Conservation (phyloP, 2,888 invertebrate genomes). For the Cephus rjabovi region DNA sequence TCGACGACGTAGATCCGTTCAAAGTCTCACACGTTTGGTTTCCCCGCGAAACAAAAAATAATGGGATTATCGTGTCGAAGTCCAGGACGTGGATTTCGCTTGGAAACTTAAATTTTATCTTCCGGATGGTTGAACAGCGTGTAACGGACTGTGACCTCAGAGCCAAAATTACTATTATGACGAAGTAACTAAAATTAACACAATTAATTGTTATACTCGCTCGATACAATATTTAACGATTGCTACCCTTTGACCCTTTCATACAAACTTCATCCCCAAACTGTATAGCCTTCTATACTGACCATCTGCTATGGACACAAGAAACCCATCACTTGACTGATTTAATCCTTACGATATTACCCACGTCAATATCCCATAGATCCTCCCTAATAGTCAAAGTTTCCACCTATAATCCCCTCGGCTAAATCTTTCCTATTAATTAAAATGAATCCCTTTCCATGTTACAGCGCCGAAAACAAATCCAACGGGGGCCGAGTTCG, state of each 20-base stretch:
- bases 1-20: background rate
- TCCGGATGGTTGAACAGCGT: background rate
- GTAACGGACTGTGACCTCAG: background rate
- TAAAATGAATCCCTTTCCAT: constrained; percentile 6
- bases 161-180: background rate
- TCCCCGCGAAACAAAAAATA: background rate
- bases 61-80: background rate
- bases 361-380: background rate
- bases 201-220: background rate
- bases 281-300: constrained; percentile 28
- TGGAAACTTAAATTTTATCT: background rate
- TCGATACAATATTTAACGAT: background rate
- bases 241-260: background rate
- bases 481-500: constrained; percentile 50
- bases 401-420: background rate
- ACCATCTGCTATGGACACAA: constrained; percentile 58
- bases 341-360: constrained; percentile 29
- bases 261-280: background rate
- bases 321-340: constrained; percentile 41
- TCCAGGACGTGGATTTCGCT: background rate
- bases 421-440: background rate
- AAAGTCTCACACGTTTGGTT: background rate
- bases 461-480: constrained; percentile 58
- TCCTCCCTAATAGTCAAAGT: background rate
- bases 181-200: background rate